Evolutionary conservation across 2,113 vertebrate species (phyloP).

Genomic region (Neolamprologus devosi): DNA sequence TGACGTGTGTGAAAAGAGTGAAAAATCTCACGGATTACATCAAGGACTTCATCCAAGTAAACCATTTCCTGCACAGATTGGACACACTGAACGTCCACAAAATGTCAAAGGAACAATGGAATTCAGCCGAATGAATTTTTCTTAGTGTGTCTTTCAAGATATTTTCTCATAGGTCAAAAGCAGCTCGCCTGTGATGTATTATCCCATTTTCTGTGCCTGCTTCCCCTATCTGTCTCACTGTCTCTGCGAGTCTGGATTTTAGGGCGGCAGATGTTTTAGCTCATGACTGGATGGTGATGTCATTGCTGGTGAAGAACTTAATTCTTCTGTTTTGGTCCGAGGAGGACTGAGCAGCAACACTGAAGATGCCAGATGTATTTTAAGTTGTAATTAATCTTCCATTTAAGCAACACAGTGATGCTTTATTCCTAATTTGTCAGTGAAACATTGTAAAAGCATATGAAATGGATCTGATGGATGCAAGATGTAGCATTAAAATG

Average conservation of each 20-base stretch:
- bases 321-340: not conserved
- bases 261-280: slow-evolving; percentile 3
- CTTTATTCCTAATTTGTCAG: not conserved
- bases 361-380: not conserved
- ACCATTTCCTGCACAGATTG: slow-evolving; percentile 3
- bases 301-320: slow-evolving; percentile 10
- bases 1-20: not conserved
- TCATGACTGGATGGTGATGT: slow-evolving; percentile 37
- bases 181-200: not conserved
- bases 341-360: not conserved
- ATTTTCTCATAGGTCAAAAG: not conserved
- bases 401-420: not conserved
- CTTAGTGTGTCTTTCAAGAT: not conserved
- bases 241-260: not conserved
- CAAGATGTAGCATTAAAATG: not conserved
- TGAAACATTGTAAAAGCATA: not conserved
- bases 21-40: not conserved
- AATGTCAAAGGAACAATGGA: not conserved
- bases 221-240: not conserved
- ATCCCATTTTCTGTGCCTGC: not conserved
- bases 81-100: not conserved
- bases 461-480: not conserved
- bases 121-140: not conserved
- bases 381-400: not conserved
- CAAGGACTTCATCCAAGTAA: not conserved